These are phyloP conservation scores for Platygyra sinensis DNA, from an alignment of 64 coral and sea anemone genomes.

Conservation along the genomic window DNA sequence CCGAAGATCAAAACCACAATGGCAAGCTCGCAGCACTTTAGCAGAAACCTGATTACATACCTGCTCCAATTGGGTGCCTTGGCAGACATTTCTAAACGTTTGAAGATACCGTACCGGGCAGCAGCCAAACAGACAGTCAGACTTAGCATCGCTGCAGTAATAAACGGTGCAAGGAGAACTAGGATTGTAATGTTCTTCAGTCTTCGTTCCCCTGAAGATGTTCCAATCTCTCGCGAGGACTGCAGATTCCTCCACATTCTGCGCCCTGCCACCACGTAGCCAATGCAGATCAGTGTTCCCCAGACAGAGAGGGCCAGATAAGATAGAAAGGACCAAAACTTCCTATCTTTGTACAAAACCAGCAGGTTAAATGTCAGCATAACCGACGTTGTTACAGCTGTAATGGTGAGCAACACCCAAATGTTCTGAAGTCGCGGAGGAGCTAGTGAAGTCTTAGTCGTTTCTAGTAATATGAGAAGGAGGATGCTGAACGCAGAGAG, in stretches of 20 bases:
- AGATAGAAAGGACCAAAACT: slow-evolving; percentile 1
- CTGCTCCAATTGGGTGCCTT: not conserved
- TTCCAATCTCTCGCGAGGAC: slow-evolving; percentile 19
- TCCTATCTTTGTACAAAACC: not conserved
- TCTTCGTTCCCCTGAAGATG: not conserved
- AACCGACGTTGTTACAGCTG: not conserved
- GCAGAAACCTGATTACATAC: not conserved
- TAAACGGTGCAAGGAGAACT: not conserved
- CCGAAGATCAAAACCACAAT: slow-evolving; percentile 30
- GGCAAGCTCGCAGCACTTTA: not conserved
- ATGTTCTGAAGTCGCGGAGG: slow-evolving; percentile 22
- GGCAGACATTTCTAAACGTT: not conserved
- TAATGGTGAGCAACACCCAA: not conserved
- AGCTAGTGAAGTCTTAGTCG: slow-evolving; percentile 12
- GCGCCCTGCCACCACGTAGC: slow-evolving; percentile 10
- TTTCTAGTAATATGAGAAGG: slow-evolving; percentile 43
- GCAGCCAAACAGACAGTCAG: slow-evolving; percentile 1
- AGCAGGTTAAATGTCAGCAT: slow-evolving; percentile 18
- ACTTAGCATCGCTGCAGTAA: not conserved
- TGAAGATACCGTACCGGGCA: not conserved
- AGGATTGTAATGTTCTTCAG: not conserved
- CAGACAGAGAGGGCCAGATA: not conserved
- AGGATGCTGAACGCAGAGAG: slow-evolving; percentile 37
- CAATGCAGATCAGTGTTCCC: slow-evolving; percentile 15
- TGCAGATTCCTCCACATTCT: slow-evolving; percentile 31